A percentile compares a stretch with the other conserved stretches of the same genome.
phyloP scores from a whole-genome alignment of 1,140 invertebrate species.

The Musca domestica region DNA sequence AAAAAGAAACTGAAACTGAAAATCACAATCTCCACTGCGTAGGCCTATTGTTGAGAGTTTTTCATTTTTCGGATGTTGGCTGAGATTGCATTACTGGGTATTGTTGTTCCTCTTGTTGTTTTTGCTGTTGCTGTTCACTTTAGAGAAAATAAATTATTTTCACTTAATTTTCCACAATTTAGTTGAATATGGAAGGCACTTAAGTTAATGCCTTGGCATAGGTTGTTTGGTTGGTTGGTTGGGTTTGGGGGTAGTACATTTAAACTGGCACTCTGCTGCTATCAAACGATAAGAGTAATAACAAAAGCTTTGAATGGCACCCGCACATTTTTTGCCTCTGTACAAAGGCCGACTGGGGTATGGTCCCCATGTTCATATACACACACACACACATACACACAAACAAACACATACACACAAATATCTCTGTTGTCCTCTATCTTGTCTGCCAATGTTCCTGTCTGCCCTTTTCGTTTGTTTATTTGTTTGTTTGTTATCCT shows the following conservation, averaged over 20 bases:
- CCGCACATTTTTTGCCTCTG: too few relatives aligned
- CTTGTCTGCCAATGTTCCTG: background rate
- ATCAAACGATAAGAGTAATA: too few relatives aligned
- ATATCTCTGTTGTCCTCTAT: background rate
- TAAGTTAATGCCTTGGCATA: slow-evolving; percentile 7
- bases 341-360: too few relatives aligned
- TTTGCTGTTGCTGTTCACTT: background rate
- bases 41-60: too few relatives aligned
- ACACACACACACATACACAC: background rate
- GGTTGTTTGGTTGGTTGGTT: too few relatives aligned
- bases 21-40: too few relatives aligned
- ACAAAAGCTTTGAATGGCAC: too few relatives aligned
- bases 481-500: background rate
- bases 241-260: too few relatives aligned
- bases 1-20: too few relatives aligned
- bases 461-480: background rate
- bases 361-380: background rate
- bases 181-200: slow-evolving; percentile 12
- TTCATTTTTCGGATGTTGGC: too few relatives aligned
- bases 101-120: background rate
- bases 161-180: slow-evolving; percentile 17
- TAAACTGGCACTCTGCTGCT: too few relatives aligned
- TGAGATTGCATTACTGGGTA: too few relatives aligned
- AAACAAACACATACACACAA: background rate
- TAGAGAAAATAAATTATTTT: slow-evolving; percentile 15